Evolutionary conservation across 1,140 invertebrate genomes (phyloP), one percentile per base, ranked within the genome.

Genomic region (Musca vetustissima): DNA sequence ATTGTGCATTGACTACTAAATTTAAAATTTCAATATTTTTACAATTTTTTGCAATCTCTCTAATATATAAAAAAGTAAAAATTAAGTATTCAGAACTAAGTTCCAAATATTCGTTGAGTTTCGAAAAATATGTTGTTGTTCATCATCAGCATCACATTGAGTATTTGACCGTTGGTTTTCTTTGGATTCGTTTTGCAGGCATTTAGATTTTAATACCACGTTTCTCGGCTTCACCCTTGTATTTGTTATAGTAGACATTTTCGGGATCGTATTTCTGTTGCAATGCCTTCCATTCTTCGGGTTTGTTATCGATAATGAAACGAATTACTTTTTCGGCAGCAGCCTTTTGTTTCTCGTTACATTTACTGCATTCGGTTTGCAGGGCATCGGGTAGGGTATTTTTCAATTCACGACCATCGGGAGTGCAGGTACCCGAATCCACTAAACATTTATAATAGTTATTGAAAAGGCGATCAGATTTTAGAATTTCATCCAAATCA

Each of bases 361-460:
- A 91, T 76, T 89, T 90, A 9, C 69, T 73, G 71, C 90, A 91
- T 4, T 85, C 86, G 0, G 86, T 89, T 69, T 86, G 80, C 9
- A 91, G 69, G 1, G 88, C 89, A 32, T 90, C 89, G 8, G 85
- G 84, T 1, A 91, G 75, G 1, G 85, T 82, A 89, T 90, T 85
- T 85, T 89, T 92, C 0, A 93, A 76, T 82, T 91, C 90, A 57
- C 83, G 81, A 64, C 85, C 91, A 66, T 93, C 91, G n/a, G 89
- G 80, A 7, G 88, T 90, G 80, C 92, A 93, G 14, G 85, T 84
- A 9, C 88, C 89, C 55, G 84, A 83, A 0, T 89, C 89, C 72
- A 92, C 66, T 1, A 93, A 71, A 76, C 92, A 93, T 68, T 91
- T 86, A 7, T 85, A 77, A 71, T 93, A 92, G 59, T 85, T 88